phyloP scores from a whole-genome alignment of 2,797 vertebrate genomes.

The Sebastiscus tertius region DNA sequence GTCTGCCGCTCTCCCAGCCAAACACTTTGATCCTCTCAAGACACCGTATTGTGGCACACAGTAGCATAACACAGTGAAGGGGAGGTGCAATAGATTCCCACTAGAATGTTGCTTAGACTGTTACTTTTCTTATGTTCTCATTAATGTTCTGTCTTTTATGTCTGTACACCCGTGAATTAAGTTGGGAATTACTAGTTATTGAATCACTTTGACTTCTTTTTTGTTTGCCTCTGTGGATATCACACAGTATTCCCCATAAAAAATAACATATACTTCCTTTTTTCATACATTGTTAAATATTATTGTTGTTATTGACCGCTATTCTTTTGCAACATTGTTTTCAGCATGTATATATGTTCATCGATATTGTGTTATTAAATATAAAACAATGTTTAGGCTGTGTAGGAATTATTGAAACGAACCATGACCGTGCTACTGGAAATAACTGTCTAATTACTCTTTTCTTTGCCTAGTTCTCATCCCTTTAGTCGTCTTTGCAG shows the following conservation, averaged over 20 bases:
- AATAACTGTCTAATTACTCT: constrained; percentile 19
- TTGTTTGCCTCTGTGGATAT: not conserved
- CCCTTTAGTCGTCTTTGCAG: constrained; percentile 1
- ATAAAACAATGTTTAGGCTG: not conserved
- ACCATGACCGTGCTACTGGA: not conserved
- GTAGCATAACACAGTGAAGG: constrained; percentile 37
- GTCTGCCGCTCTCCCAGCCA: constrained; percentile 47
- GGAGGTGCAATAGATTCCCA: constrained; percentile 23
- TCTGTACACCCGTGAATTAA: not conserved
- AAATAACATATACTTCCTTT: not conserved
- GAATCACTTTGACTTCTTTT: not conserved
- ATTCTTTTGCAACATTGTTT: not conserved
- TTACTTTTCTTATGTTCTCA: constrained; percentile 2
- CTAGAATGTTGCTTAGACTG: constrained; percentile 17
- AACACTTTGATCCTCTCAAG: constrained; percentile 69
- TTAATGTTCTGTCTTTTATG: not conserved
- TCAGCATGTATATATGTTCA: not conserved
- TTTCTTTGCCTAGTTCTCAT: constrained; percentile 10
- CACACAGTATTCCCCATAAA: not conserved
- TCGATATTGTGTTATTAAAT: not conserved
- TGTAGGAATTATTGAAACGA: not conserved
- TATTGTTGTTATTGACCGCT: not conserved
- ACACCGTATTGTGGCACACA: constrained; percentile 40
- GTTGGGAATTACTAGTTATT: not conserved
- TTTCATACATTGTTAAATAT: constrained; percentile 4